Evolutionary conservation across 2,888 invertebrate genomes (phyloP).

Genomic region (Caradrina clavipalpis): DNA sequence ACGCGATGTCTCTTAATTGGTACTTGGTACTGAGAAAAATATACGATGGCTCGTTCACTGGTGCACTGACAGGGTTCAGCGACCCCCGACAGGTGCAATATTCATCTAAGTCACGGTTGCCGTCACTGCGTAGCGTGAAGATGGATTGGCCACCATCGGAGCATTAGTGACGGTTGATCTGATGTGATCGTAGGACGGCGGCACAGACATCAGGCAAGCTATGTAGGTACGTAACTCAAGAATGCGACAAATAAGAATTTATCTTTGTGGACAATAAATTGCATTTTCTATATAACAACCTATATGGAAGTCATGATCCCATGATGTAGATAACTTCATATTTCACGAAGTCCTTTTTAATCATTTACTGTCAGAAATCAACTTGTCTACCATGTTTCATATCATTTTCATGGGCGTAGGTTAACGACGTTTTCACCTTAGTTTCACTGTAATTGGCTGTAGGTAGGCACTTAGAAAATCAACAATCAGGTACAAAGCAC

Average conservation of each 20-base stretch:
- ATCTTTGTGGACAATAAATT: not conserved
- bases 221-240: conserved; percentile 18
- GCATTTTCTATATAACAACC: not conserved
- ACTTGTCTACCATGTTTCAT: conserved; percentile 7
- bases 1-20: conserved; percentile 38
- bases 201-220: conserved; percentile 23
- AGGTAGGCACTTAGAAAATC: conserved; percentile 33
- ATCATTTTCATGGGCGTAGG: conserved; percentile 7
- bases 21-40: conserved; percentile 3
- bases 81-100: conserved; percentile 75
- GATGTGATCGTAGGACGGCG: conserved; percentile 51
- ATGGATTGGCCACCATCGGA: conserved; percentile 76
- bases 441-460: conserved; percentile 36
- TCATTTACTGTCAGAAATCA: not conserved
- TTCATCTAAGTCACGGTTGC: conserved; percentile 77
- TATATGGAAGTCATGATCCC: not conserved
- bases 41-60: conserved; percentile 18
- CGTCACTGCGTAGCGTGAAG: conserved; percentile 68
- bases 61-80: conserved; percentile 63
- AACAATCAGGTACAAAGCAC: conserved; percentile 33
- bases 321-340: not conserved
- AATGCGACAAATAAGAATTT: conserved; percentile 24
- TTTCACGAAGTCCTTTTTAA: not conserved
- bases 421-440: conserved; percentile 31
- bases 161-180: conserved; percentile 70